Conservation (phyloP, 2,113 vertebrate genomes). For the Malurus alboscapulatus region DNA sequence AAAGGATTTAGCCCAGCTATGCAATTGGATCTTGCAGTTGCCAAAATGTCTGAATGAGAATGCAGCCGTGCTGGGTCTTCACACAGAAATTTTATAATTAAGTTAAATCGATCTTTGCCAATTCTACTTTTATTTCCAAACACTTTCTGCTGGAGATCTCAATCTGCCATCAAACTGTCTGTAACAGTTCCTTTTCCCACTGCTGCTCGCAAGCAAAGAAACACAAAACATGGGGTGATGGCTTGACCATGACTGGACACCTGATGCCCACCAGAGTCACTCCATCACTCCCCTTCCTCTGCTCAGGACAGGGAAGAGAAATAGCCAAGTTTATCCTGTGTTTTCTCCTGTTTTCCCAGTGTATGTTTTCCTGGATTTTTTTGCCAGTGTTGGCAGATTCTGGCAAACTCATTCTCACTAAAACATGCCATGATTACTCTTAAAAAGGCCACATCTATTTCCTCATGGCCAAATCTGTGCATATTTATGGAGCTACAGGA, state of each 20-base stretch:
- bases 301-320: neutral
- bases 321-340: neutral
- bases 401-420: neutral
- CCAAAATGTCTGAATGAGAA: neutral
- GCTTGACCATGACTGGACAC: neutral
- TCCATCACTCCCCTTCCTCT: neutral
- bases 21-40: neutral
- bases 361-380: neutral
- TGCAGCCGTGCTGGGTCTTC: neutral
- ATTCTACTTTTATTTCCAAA: neutral
- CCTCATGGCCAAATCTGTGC: neutral
- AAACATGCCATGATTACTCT: neutral
- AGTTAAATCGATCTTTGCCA: neutral
- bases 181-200: neutral
- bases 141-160: neutral
- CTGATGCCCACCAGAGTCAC: fast-evolving
- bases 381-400: neutral
- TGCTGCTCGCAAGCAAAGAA: neutral
- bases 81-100: neutral
- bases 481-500: neutral
- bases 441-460: neutral
- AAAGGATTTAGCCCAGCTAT: neutral
- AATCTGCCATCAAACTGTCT: neutral
- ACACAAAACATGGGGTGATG: neutral
- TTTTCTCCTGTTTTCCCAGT: neutral